Percentiles rank a stretch among this genome's conserved stretches.
Evolutionary conservation across 2,797 vertebrate species (phyloP).

Genomic region (Delichon dasypus): DNA sequence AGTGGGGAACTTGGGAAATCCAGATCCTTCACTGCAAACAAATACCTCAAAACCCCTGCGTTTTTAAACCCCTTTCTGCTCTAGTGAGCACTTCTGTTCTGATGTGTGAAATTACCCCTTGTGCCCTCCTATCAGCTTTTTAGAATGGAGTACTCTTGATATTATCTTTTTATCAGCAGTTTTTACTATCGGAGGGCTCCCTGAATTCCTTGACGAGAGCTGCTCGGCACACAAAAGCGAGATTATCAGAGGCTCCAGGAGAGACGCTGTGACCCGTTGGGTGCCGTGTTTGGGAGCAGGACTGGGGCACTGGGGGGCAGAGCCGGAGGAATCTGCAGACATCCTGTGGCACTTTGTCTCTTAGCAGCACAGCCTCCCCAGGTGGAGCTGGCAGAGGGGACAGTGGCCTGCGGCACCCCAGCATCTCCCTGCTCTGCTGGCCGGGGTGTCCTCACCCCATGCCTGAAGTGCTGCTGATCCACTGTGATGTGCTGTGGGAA

Average conservation of each 20-base stretch:
- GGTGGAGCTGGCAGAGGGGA: not conserved
- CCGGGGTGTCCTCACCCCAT: fast-evolving
- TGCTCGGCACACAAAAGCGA: not conserved
- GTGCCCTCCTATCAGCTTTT: not conserved
- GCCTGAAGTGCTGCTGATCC: fast-evolving
- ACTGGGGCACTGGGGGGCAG: not conserved
- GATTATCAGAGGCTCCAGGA: not conserved
- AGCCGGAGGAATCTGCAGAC: not conserved
- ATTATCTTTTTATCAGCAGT: not conserved
- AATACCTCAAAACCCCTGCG: not conserved
- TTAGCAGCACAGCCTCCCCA: not conserved
- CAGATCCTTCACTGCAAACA: not conserved
- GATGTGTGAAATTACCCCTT: not conserved
- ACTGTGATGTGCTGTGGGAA: not conserved
- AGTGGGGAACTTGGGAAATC: not conserved
- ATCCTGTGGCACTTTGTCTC: not conserved
- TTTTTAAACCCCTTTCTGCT: constrained; percentile 14
- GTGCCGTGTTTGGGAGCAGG: not conserved
- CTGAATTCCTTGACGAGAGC: not conserved
- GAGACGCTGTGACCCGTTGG: not conserved
- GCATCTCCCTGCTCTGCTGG: not conserved
- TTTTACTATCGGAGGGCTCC: not conserved
- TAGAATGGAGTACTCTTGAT: not conserved
- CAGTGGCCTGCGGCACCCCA: not conserved
- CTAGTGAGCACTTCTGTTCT: not conserved